Base-by-base conservation (phyloP, 1,140 invertebrate genomes). In the Sitophilus oryzae region DNA sequence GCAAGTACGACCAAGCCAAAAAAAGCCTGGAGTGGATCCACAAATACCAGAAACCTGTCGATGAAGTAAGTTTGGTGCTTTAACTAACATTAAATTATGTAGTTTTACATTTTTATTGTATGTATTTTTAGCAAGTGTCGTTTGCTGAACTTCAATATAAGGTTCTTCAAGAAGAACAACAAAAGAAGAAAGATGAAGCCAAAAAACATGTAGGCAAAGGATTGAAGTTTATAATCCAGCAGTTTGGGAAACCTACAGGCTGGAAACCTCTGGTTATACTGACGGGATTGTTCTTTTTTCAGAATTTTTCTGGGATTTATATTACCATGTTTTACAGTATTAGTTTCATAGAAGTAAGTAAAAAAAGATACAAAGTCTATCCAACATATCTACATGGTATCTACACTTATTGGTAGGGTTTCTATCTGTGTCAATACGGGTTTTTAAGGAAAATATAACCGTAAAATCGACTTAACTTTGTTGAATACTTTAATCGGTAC, bases 301-400 rank as follows among this genome's bases (percentile, higher is more conserved):
- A 84, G 63, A 79, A 83, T 58, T 77, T 80, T 44, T 75, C 75
- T 20, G 82, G 82, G 20, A 78, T 84, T 63, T 82, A 86, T 64
- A 81, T 82, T 2, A 80, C 84, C 3, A 75, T 86, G 30, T 86
- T 85, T 60, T 86, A 84, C 60, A 78, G 83, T 0, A 80, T 84
- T 14, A 79, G 78, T 45, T 81, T 79, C 66, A 77, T 80, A 34
- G 60, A 76, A 57, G 78, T 79, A 61, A 71, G 60, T 20, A n/a
- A n/a, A 21, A 22, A n/a, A n/a, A n/a, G 15, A 21, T 11, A 18
- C 25, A 5, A 30, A 35, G 16, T 18, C 6, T 18, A 9, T 4
- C n/a, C 11, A 21, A 0, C n/a, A n/a, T 11, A 48, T 16, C 9
- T 48, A 1, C 11, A 48, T 36, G 35, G 19, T 23, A 35, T 36